These are phyloP conservation scores for Whitmania pigra DNA, from an alignment of 1,140 invertebrate species.

Conservation along the genomic window DNA sequence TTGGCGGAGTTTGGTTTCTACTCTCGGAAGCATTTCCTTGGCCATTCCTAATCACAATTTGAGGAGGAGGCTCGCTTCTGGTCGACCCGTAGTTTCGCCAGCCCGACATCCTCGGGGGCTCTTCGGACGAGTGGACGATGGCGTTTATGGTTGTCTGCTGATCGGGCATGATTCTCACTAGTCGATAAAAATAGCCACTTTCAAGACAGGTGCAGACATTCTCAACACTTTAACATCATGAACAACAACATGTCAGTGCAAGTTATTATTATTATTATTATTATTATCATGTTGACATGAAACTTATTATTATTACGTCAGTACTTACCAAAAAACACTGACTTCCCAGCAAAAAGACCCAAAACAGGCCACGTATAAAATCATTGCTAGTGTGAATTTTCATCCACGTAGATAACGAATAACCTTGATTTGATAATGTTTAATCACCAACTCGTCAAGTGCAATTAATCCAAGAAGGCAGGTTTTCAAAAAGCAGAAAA, in stretches of 20 bases:
- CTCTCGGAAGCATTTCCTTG: background rate
- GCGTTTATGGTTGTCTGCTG: too few species aligned
- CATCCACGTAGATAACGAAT: background rate
- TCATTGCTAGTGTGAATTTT: background rate
- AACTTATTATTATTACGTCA: too few species aligned
- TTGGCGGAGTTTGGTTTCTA: background rate
- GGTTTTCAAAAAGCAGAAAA: background rate
- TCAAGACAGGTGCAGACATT: too few species aligned
- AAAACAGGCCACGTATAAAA: too few species aligned
- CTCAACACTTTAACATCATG: too few species aligned
- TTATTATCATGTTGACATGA: too few species aligned
- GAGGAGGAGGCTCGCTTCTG: background rate
- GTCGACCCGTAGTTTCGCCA: background rate
- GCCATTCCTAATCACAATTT: background rate
- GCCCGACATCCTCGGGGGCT: too few species aligned
- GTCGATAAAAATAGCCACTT: too few species aligned
- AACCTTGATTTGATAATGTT: background rate
- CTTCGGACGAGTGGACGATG: too few species aligned
- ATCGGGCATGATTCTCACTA: too few species aligned
- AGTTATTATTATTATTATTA: too few species aligned
- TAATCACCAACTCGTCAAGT: background rate
- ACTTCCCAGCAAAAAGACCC: background rate
- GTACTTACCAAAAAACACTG: background rate
- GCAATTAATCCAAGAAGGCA: background rate
- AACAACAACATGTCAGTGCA: too few species aligned